Conservation (phyloP, 2,888 invertebrate species). For the Strigamia maritima region DNA sequence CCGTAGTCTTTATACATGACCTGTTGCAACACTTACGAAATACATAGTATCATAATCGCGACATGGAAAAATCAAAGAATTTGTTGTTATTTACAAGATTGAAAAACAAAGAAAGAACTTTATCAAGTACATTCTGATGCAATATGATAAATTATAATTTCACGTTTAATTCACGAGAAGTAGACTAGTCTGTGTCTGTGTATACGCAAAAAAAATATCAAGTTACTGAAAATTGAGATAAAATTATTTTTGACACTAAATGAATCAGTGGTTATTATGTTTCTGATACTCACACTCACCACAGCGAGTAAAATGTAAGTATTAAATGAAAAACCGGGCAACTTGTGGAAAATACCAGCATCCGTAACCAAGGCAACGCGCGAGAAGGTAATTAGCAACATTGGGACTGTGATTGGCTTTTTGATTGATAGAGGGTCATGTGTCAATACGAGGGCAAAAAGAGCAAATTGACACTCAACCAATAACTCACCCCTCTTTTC, state of each 20-base stretch:
- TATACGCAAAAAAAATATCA: background rate
- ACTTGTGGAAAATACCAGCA: background rate
- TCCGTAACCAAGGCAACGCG: background rate
- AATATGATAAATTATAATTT: background rate
- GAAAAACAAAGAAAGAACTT: background rate
- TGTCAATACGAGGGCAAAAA: constrained; percentile 10
- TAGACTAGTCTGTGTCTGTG: background rate
- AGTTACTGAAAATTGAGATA: background rate
- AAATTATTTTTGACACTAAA: background rate
- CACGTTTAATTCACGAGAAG: background rate
- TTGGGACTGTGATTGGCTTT: background rate
- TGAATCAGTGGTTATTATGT: background rate
- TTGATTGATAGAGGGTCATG: constrained; percentile 10
- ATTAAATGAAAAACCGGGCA: background rate
- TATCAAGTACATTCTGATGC: background rate
- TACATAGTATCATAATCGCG: no score
- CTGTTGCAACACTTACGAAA: no score
- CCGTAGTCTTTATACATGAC: background rate
- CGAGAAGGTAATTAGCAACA: constrained; percentile 1
- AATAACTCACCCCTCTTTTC: constrained; percentile 10
- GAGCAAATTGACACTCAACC: constrained; percentile 15
- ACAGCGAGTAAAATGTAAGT: background rate
- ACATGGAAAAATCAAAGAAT: background rate
- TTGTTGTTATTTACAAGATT: background rate
- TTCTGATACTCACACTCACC: background rate